Conservation (phyloP, 2,888 invertebrate species). For the Nomada goodeniana region DNA sequence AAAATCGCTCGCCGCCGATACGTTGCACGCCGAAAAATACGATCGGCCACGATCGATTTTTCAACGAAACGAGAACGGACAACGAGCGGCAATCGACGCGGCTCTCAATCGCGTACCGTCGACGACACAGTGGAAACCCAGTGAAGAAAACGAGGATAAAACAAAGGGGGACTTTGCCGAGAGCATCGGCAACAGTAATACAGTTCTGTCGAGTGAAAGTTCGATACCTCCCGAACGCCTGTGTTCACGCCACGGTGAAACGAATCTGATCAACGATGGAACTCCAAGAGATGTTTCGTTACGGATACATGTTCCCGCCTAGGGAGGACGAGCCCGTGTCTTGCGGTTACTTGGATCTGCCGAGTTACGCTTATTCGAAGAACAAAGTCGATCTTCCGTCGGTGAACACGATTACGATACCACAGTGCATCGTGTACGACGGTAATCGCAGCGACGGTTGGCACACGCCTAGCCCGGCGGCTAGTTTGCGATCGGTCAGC, state of each 20-base stretch:
- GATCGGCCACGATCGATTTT: not conserved
- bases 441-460: constrained; percentile 82
- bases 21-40: too few species aligned
- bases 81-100: not conserved
- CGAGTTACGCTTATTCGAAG: constrained; percentile 76
- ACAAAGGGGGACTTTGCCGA: not conserved
- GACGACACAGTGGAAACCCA: constrained; percentile 51
- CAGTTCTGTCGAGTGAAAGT: not conserved
- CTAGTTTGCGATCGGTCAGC: constrained; percentile 81
- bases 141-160: constrained; percentile 32
- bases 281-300: constrained; percentile 83
- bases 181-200: too few species aligned
- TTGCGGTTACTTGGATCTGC: constrained; percentile 79
- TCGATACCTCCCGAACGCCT: not conserved
- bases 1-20: too few species aligned
- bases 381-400: constrained; percentile 77
- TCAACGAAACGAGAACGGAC: too few species aligned
- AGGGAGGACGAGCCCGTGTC: constrained; percentile 77
- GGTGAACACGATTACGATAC: constrained; percentile 69
- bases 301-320: constrained; percentile 81
- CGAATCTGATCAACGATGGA: constrained; percentile 72
- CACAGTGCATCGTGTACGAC: constrained; percentile 69
- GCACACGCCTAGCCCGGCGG: constrained; percentile 82
- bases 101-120: constrained; percentile 14
- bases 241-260: not conserved